These are phyloP conservation scores for Drosophila repletoides DNA, from an alignment of 1,140 invertebrate genomes.

Conservation along the genomic window DNA sequence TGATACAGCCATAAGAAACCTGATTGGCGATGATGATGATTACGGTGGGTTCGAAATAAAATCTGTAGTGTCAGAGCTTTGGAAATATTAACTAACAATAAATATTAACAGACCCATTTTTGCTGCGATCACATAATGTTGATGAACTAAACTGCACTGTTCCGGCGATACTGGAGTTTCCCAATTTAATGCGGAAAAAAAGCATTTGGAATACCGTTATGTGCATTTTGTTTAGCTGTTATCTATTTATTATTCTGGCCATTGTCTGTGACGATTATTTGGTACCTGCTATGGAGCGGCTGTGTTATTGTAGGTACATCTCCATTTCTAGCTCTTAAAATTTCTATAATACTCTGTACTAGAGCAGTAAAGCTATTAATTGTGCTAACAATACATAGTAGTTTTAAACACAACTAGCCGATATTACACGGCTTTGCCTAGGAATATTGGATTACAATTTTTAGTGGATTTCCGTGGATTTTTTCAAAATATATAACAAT, in stretches of 20 bases:
- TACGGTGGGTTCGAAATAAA: conserved; percentile 14
- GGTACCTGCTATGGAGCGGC: conserved; percentile 91
- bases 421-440: too few species aligned
- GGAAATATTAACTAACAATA: background rate
- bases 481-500: too few species aligned
- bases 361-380: too few species aligned
- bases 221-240: conserved; percentile 89
- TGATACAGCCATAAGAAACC: background rate
- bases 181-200: conserved; percentile 88
- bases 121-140: background rate
- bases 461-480: too few species aligned
- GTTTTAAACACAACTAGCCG: too few species aligned
- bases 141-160: conserved; percentile 85
- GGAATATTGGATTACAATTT: too few species aligned
- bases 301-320: conserved; percentile 89
- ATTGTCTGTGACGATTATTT: conserved; percentile 94
- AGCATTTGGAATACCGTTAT: conserved; percentile 87
- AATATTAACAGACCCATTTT: background rate
- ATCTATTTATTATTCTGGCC: conserved; percentile 91
- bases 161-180: conserved; percentile 90
- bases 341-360: too few species aligned
- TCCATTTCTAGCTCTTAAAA: background rate
- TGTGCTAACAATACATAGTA: too few species aligned
- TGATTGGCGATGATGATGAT: conserved; percentile 5
- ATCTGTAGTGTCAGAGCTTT: too few species aligned